These are phyloP conservation scores for Panthera leo DNA, from an alignment of 2,113 vertebrate genomes.

Conservation along the genomic window DNA sequence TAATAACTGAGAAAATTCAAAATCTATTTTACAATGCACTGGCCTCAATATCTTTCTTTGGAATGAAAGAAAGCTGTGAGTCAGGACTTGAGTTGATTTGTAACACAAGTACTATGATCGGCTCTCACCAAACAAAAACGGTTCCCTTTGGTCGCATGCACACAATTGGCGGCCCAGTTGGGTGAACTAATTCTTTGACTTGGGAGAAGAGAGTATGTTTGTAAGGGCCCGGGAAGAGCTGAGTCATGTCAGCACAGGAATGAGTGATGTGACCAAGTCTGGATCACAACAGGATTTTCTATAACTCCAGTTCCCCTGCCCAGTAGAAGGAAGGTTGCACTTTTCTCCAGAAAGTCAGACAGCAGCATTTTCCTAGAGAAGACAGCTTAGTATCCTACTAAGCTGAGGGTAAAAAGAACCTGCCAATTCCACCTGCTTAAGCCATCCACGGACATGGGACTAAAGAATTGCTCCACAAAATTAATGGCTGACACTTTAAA, in stretches of 20 bases:
- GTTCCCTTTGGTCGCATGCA: neutral
- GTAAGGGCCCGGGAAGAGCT: neutral
- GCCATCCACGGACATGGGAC: neutral
- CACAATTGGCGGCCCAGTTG: neutral
- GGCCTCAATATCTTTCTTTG: constrained; percentile 17
- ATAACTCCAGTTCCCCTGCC: neutral
- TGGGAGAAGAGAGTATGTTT: neutral
- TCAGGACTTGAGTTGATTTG: neutral
- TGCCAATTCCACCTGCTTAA: neutral
- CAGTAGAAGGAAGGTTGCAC: neutral
- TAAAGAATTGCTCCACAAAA: constrained; percentile 48
- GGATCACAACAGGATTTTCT: neutral
- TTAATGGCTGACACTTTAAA: constrained; percentile 35
- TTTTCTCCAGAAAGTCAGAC: neutral
- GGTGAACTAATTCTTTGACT: neutral
- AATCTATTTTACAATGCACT: neutral
- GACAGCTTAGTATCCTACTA: neutral
- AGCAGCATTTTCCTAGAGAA: neutral
- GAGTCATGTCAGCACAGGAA: neutral
- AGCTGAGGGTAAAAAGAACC: constrained; percentile 24
- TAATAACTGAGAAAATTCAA: constrained; percentile 25
- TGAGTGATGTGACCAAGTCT: neutral
- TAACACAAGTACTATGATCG: neutral
- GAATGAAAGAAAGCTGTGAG: constrained; percentile 28
- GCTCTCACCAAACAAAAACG: neutral